These are phyloP conservation scores for Drosophila pegasa DNA, from an alignment of 2,888 invertebrate species.

Conservation along the genomic window DNA sequence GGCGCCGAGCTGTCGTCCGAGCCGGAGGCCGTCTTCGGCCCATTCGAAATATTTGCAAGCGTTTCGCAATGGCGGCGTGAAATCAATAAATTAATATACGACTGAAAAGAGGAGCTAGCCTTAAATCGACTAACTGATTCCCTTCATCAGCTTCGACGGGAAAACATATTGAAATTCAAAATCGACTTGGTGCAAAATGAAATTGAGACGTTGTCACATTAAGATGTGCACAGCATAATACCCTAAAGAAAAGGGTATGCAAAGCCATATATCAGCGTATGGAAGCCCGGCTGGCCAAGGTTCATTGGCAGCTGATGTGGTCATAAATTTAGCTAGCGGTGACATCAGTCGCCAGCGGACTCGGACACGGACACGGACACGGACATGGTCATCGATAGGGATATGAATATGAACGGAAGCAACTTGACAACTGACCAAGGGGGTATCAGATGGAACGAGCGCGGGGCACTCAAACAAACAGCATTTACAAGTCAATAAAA, in stretches of 20 bases:
- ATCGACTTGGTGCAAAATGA: background rate
- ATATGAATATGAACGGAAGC: slow-evolving; percentile 42
- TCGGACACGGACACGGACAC: slow-evolving; percentile 11
- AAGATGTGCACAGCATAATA: background rate
- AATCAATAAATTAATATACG: slow-evolving; percentile 67
- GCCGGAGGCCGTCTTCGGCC: slow-evolving; percentile 9
- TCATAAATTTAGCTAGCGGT: slow-evolving; percentile 50
- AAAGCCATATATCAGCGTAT: background rate
- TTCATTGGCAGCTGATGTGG: slow-evolving; percentile 24
- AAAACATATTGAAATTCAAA: background rate
- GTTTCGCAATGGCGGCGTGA: slow-evolving; percentile 61
- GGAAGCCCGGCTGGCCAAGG: slow-evolving; percentile 1
- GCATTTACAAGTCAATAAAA: slow-evolving; percentile 80
- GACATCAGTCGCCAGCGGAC: slow-evolving; percentile 37
- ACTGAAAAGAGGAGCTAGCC: background rate
- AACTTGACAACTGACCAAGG: slow-evolving; percentile 30
- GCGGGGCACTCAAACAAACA: slow-evolving; percentile 44
- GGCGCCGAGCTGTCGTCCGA: slow-evolving; percentile 40
- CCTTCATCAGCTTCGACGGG: background rate
- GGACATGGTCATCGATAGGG: slow-evolving; percentile 22
- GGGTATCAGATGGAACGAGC: slow-evolving; percentile 10
- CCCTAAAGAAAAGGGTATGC: slow-evolving; percentile 15
- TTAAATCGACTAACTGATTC: slow-evolving; percentile 2
- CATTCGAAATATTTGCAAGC: slow-evolving; percentile 26
- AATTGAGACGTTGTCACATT: background rate